Evolutionary conservation across 2,113 vertebrate species (phyloP), one percentile per base, ranked within the genome.

Genomic region (Hiodon alosoides): DNA sequence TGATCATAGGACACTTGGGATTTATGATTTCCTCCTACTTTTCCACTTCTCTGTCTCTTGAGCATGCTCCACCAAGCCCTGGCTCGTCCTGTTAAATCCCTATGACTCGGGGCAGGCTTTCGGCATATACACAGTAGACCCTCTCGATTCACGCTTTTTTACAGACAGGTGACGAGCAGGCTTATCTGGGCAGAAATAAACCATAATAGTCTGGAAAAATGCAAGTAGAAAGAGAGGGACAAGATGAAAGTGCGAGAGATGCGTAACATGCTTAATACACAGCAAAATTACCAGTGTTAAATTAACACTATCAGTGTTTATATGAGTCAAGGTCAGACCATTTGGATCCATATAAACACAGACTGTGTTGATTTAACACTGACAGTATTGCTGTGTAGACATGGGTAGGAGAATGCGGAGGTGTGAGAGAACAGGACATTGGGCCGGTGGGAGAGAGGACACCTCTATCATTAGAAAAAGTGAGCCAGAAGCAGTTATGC

Each of bases 401-500:
- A 51, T 52, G 17, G 57, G 64, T 67, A 17, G 14, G 31, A 31
- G 31, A 31, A 31, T 31, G 31, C 31, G 31, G 51, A 67, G 52
- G 52, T 17, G 17, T 60, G 51, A 16, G 61, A 17, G 48, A 54
- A 10, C 50, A 47, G 65, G n/a, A 47, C 51, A 62, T 11, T 60
- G 60, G 60, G 61, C n/a, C 53, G 52, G 6, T 14, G 65, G 73
- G 54, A 46, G 53, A 59, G 9, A 13, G 64, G n/a, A 3, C 16
- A 48, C 53, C 47, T 11, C 55, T 65, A 75, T 68, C 65, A 75
- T 75, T 75, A 67, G 68, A 66, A 48, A 55, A 16, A 66, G 10
- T 31, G 48, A 16, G 65, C 52, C 59, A 73, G 51, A 65, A 55
- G 64, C 53, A 50, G 65, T 55, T 14, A 46, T 58, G 73, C 54